Base-by-base conservation (phyloP, 2,888 invertebrate species). In the Cheilosia pagana region DNA sequence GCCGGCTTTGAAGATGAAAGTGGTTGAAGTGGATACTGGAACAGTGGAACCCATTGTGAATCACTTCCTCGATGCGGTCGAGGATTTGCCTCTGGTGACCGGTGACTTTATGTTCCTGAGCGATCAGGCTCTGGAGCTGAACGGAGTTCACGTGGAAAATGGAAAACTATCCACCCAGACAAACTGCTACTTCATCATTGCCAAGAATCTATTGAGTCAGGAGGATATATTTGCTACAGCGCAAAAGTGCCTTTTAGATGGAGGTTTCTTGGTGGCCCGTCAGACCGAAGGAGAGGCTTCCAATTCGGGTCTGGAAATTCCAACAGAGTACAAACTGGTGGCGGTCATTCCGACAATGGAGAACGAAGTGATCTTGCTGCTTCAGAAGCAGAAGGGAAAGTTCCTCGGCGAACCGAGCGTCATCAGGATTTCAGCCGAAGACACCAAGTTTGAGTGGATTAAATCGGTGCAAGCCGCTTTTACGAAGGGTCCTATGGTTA, bases 11-110 rank as follows among this genome's bases (percentile, higher is more conserved):
- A 95, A 95, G 92, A 93, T 95, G 0, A 95, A 94, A 89, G 91
- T 92, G 43, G 92, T 94, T 25, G 94, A 95, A 90, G 93, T 93
- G 57, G 93, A 94, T 86, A 92, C 93, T 52, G 92, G 93, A 63
- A 92, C 90, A 7, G 91, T 93, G 52, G 88, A 92, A 72, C 93
- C 94, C 0, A 87, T 95, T 0, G 92, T 95, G 0, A 93, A 93
- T 2, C 87, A 92, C 12, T 92, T 96, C 6, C 90, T 92, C 8
- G 93, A 94, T 1, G 91, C 94, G 0, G 92, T 96, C 0, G 94
- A 93, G 57, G 95, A 96, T 87, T 90, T 95, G 45, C 96, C 96
- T 0, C 89, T 95, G 12, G 93, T 96, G 3, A 95, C 95, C 87
- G 94, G 95, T 0, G 95, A 95, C 59, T 92, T 95, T 0, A 91